phyloP scores from a whole-genome alignment of 1,140 invertebrate genomes.

The Eurosta solidaginis region DNA sequence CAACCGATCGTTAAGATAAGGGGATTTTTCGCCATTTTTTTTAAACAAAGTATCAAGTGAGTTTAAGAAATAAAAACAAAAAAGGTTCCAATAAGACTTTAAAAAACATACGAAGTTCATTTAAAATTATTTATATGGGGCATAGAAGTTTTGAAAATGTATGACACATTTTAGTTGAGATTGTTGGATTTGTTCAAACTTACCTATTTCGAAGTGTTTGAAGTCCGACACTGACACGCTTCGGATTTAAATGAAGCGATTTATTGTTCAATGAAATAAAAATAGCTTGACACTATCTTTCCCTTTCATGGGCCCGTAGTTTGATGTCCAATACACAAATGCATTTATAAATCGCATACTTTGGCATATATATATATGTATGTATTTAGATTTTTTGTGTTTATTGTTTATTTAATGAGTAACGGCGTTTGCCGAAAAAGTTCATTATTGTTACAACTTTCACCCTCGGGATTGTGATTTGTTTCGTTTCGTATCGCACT shows the following conservation, averaged over 20 bases:
- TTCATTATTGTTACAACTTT: conserved; percentile 4
- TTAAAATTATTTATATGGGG: no score
- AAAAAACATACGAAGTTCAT: no score
- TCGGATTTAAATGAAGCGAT: not conserved
- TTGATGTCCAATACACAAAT: not conserved
- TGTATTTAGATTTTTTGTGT: not conserved
- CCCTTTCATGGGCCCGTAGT: not conserved
- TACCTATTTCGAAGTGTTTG: no score
- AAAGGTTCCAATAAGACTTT: no score
- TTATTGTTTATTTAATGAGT: conserved; percentile 18
- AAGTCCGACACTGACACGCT: not conserved
- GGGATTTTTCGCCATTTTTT: no score
- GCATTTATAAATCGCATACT: no score
- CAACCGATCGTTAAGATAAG: no score
- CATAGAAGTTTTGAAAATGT: no score
- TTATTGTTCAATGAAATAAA: not conserved
- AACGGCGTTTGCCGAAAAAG: conserved; percentile 11
- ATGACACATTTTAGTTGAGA: no score
- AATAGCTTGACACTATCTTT: conserved; percentile 6
- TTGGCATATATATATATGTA: not conserved
- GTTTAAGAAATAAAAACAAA: no score
- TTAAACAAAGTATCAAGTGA: no score
- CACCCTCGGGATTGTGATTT: not conserved
- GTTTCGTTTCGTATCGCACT: not conserved
- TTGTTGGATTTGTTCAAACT: no score